These are phyloP conservation scores for Psilanteris sp. DNA, from an alignment of 1,140 invertebrate species.

Conservation along the genomic window DNA sequence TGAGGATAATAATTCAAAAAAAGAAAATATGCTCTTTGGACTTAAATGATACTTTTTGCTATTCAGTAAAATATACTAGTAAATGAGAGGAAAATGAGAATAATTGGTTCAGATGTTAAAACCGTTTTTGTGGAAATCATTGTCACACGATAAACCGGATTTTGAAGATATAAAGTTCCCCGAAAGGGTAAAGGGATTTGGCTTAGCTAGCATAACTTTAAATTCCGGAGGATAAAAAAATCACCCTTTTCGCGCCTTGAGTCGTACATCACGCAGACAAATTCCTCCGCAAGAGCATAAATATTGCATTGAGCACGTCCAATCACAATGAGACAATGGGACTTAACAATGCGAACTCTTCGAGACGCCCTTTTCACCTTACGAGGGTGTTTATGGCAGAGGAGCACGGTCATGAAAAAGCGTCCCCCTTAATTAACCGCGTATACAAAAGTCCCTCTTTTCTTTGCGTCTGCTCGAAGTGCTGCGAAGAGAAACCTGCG, in stretches of 20 bases:
- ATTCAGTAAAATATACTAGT: too few relatives aligned
- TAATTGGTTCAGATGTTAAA: too few relatives aligned
- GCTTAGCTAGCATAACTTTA: constrained; percentile 17
- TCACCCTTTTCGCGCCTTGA: constrained; percentile 35
- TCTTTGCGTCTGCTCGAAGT: constrained; percentile 29
- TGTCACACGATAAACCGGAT: constrained; percentile 18
- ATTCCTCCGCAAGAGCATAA: constrained; percentile 58
- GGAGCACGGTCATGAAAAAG: constrained; percentile 58
- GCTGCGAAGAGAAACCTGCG: constrained; percentile 10
- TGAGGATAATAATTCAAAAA: too few relatives aligned
- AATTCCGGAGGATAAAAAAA: constrained; percentile 37
- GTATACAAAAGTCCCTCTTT: constrained; percentile 56
- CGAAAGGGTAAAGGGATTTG: constrained; percentile 16
- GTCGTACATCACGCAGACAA: constrained; percentile 46
- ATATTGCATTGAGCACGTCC: constrained; percentile 65
- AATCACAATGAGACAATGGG: constrained; percentile 64
- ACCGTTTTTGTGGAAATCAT: constrained; percentile 24
- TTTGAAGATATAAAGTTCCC: constrained; percentile 13
- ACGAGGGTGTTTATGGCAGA: constrained; percentile 63
- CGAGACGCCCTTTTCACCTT: constrained; percentile 64
- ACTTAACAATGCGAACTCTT: constrained; percentile 62
- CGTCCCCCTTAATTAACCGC: constrained; percentile 62
- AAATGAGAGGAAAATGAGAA: too few relatives aligned
- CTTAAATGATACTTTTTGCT: too few relatives aligned
- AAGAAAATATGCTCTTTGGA: too few relatives aligned